A percentile compares a stretch with the other conserved stretches of the same genome.
These are phyloP conservation scores for Pogonus chalceus DNA, from an alignment of 1,140 invertebrate species.

Conservation along the genomic window DNA sequence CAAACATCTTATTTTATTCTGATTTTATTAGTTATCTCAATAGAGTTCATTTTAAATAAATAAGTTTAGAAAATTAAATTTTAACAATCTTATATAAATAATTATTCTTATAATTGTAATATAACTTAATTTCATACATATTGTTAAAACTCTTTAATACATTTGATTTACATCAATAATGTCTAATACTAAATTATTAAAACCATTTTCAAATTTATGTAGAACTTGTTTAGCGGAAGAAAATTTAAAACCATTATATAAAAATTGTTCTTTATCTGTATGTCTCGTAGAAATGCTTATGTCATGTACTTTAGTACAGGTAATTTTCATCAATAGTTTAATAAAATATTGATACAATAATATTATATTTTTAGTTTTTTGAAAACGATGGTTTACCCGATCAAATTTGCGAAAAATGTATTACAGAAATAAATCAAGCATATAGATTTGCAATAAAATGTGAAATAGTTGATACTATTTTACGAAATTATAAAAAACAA, in stretches of 20 bases:
- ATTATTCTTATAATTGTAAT: too few relatives aligned
- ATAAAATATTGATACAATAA: background rate
- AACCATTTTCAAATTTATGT: slow-evolving; percentile 17
- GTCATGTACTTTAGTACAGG: slow-evolving; percentile 11
- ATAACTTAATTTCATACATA: too few relatives aligned
- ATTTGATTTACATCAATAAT: too few relatives aligned
- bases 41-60: too few relatives aligned
- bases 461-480: slow-evolving; percentile 10
- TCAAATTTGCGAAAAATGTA: slow-evolving; percentile 10
- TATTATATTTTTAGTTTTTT: slow-evolving; percentile 11
- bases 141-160: too few relatives aligned
- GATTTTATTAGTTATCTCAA: too few relatives aligned
- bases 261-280: slow-evolving; percentile 3
- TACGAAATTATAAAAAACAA: slow-evolving; percentile 1
- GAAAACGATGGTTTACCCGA: slow-evolving; percentile 11
- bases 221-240: slow-evolving; percentile 17
- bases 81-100: too few relatives aligned
- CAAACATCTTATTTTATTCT: too few relatives aligned
- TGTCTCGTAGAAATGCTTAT: slow-evolving; percentile 9
- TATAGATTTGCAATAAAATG: slow-evolving; percentile 13
- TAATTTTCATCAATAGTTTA: too few relatives aligned
- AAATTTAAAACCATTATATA: slow-evolving; percentile 12
- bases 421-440: slow-evolving; percentile 3
- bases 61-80: too few relatives aligned
- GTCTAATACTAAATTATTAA: too few relatives aligned